Base-by-base conservation (phyloP, 2,888 invertebrate species). In the Mycalesis mineus region DNA sequence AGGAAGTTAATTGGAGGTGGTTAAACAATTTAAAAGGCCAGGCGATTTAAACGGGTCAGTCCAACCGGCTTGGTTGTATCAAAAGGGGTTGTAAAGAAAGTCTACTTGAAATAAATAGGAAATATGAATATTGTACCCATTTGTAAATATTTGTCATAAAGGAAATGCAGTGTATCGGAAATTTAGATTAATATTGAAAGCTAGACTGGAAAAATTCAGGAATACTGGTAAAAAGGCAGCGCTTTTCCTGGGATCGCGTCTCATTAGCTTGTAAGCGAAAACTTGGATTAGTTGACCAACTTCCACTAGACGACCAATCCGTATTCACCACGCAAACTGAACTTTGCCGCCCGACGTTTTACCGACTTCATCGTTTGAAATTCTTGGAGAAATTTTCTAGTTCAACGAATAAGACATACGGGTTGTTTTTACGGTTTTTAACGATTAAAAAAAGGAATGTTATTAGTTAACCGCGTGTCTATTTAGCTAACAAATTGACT, bases 211-310 rank as follows among this genome's bases (percentile, higher is more conserved):
- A 47, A 14, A 31, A 31, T 15, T 3, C 1, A 47, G 31, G 13
- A 33, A 33, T 47, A 31, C 15, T 14, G 13, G 14, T 14, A 31
- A 28, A 29, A 15, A 6, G 33, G 15, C 66, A 72, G 68, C 68
- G 67, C 73, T 33, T 77, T 78, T 73, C 72, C 66, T 67, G 68
- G 72, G 67, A 87, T 88, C 85, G 86, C 86, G 80, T 83, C 84
- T 88, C 87, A 88, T 88, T 88, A 88, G 82, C 76, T 75, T 71
- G 84, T 81, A 82, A 80, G 81, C 85, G 84, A 15, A 86, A 88
- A 88, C 87, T 88, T 88, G 87, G 83, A 88, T 88, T 87, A 88
- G 88, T 88, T 88, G 84, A 80, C 78, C 83, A 85, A 87, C 82
- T 88, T 80, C 69, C 71, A 78, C 78, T 69, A 67, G 63, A 61